Percentiles rank a stretch among this genome's conserved stretches.
Evolutionary conservation across 2,888 invertebrate genomes (phyloP).

Genomic region (Fragum sueziense): DNA sequence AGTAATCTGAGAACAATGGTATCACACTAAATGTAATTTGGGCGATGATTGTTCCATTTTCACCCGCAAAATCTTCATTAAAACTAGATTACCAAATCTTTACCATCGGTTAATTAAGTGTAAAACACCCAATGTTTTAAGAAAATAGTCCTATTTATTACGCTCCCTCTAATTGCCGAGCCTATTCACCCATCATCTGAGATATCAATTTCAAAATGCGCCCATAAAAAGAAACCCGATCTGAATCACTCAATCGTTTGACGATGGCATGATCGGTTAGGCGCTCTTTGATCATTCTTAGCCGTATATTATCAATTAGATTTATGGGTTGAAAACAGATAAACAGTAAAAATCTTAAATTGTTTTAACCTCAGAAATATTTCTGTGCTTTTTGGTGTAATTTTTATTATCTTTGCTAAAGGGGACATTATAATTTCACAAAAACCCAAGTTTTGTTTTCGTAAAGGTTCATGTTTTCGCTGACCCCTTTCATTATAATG

Average conservation of each 20-base stretch:
- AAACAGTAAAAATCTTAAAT: slow-evolving; percentile 10
- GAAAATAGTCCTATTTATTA: slow-evolving; percentile 17
- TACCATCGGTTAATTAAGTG: slow-evolving; percentile 4
- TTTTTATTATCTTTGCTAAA: slow-evolving; percentile 3
- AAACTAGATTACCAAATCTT: slow-evolving; percentile 10
- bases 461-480: not conserved
- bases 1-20: no score
- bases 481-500: slow-evolving; percentile 8
- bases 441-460: not conserved
- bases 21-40: not conserved
- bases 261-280: not conserved
- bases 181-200: not conserved
- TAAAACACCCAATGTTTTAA: slow-evolving; percentile 21
- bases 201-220: slow-evolving; percentile 13
- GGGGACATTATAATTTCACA: slow-evolving; percentile 5
- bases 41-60: not conserved
- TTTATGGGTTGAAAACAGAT: slow-evolving; percentile 19
- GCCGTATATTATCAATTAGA: slow-evolving; percentile 27
- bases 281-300: slow-evolving; percentile 21
- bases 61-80: slow-evolving; percentile 3
- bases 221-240: slow-evolving; percentile 12
- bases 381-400: slow-evolving; percentile 9
- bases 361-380: not conserved
- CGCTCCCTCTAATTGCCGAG: slow-evolving; percentile 8
- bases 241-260: slow-evolving; percentile 16